A percentile compares a stretch with the other conserved stretches of the same genome.
phyloP scores from a whole-genome alignment of 2,113 vertebrate species.

The Hippocampus zosterae region DNA sequence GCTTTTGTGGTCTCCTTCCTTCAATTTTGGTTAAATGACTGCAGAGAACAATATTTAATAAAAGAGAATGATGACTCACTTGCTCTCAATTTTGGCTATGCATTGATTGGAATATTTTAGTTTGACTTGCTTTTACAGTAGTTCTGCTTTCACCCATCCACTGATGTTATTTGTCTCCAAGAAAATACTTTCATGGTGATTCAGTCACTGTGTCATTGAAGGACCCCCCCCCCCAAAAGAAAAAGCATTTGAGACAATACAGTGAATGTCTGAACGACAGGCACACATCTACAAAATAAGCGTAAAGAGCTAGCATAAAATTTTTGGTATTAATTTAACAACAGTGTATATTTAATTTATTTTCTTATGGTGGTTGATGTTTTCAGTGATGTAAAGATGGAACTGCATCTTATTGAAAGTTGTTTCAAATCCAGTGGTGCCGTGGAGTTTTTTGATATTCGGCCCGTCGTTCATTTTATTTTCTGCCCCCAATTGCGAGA shows the following conservation, averaged over 20 bases:
- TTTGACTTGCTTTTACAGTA: conserved; percentile 23
- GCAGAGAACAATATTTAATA: conserved; percentile 1
- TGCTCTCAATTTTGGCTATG: conserved; percentile 3
- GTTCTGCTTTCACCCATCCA: conserved; percentile 14
- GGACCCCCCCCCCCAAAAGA: neutral
- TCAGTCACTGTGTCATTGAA: conserved; percentile 25
- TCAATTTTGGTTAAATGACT: conserved; percentile 21
- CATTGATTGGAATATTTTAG: conserved; percentile 3
- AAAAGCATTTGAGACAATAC: neutral
- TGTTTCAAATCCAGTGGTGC: neutral
- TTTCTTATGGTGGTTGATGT: neutral
- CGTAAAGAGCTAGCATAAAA: neutral
- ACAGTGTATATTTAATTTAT: neutral
- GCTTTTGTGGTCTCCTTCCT: conserved; percentile 21
- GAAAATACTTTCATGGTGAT: conserved; percentile 30
- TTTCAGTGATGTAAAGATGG: neutral
- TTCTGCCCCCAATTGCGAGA: no score
- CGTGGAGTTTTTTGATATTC: neutral
- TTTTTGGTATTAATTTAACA: neutral
- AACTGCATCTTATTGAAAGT: neutral
- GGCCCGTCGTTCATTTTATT: no score
- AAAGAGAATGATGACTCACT: conserved; percentile 14
- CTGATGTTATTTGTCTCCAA: conserved; percentile 11
- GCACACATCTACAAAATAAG: neutral
- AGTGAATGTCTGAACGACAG: neutral